Percentiles rank a stretch among this genome's conserved stretches.
These are phyloP conservation scores for Isurus oxyrinchus DNA, from an alignment of 2,113 vertebrate species.

Conservation along the genomic window DNA sequence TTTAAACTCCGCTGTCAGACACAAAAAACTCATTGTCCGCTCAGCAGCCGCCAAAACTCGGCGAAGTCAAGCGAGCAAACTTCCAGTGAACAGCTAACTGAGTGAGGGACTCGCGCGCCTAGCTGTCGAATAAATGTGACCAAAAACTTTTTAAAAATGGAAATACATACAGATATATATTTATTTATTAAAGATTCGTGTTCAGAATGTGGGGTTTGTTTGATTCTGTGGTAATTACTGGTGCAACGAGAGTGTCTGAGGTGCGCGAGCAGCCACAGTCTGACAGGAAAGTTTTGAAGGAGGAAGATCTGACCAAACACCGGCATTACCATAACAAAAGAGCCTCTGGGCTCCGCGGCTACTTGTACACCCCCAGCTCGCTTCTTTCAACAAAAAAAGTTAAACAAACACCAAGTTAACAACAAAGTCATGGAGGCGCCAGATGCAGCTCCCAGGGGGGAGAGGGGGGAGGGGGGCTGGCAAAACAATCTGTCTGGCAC, in stretches of 20 bases:
- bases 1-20: slow-evolving; percentile 13
- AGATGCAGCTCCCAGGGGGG: not conserved
- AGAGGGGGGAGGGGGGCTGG: not conserved
- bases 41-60: not conserved
- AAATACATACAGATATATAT: not conserved
- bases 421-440: not conserved
- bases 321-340: not conserved
- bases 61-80: slow-evolving; percentile 17
- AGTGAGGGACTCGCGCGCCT: not conserved
- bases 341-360: not conserved
- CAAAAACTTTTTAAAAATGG: not conserved
- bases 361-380: not conserved
- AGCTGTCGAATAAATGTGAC: not conserved
- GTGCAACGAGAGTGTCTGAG: not conserved
- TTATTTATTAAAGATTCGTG: not conserved
- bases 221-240: not conserved
- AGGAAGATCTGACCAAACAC: not conserved
- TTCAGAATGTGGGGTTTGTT: not conserved
- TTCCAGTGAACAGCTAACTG: not conserved
- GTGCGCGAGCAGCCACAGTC: not conserved
- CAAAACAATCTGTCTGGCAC: not conserved
- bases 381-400: not conserved
- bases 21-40: slow-evolving; percentile 30
- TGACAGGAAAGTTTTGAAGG: slow-evolving; percentile 2
- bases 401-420: slow-evolving; percentile 6